Evolutionary conservation across 2,113 vertebrate genomes (phyloP).

Genomic region (Siphamia tubifer): DNA sequence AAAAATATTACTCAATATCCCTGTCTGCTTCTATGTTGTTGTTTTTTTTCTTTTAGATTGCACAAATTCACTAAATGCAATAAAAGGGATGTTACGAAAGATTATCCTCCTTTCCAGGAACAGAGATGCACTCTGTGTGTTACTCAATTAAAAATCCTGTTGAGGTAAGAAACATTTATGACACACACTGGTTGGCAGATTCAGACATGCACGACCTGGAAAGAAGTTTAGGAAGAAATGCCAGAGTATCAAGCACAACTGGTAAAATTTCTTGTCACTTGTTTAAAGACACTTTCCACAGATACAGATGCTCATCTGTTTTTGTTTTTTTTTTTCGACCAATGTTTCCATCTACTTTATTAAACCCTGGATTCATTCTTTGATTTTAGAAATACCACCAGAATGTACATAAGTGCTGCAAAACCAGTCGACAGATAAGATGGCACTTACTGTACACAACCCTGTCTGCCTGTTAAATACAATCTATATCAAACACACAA

Average conservation of each 20-base stretch:
- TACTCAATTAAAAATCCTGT: conserved; percentile 26
- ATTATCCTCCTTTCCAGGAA: conserved; percentile 40
- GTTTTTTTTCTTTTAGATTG: conserved; percentile 25
- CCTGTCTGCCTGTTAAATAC: neutral
- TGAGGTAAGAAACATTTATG: neutral
- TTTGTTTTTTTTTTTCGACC: neutral
- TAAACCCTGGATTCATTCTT: neutral
- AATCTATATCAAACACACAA: neutral
- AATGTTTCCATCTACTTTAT: conserved; percentile 1
- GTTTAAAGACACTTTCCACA: neutral
- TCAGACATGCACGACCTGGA: neutral
- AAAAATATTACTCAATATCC: conserved; percentile 59
- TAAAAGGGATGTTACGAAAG: conserved; percentile 50
- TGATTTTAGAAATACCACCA: neutral
- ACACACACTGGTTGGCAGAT: neutral
- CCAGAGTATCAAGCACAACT: conserved; percentile 1
- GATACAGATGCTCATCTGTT: conserved; percentile 4
- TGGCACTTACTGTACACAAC: too few relatives aligned
- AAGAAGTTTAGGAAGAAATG: conserved; percentile 1
- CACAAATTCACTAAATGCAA: conserved; percentile 33
- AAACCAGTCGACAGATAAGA: too few relatives aligned
- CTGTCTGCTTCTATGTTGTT: neutral
- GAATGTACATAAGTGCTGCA: too few relatives aligned
- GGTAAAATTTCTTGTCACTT: conserved; percentile 5
- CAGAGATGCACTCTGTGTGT: neutral